Conservation (phyloP, 2,888 invertebrate genomes). For the Heliconius erato region DNA sequence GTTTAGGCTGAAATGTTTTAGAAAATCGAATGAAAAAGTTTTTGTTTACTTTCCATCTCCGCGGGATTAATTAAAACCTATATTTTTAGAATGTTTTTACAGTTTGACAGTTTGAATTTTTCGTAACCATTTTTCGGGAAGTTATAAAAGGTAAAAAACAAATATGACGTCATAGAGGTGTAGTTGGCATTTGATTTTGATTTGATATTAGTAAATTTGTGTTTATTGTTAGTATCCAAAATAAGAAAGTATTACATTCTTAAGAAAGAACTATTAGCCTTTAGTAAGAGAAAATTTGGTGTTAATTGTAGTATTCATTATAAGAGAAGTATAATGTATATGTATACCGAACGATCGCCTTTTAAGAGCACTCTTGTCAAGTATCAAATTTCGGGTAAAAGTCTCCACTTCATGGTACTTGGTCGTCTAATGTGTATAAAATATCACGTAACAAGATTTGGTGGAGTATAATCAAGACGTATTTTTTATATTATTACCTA, state of each 20-base stretch:
- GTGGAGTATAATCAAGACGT: not conserved
- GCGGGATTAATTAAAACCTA: conserved; percentile 5
- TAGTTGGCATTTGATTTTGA: not conserved
- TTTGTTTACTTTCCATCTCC: conserved; percentile 14
- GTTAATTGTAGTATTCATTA: not conserved
- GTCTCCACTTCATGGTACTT: not conserved
- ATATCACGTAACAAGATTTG: conserved; percentile 8
- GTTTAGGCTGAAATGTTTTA: not conserved
- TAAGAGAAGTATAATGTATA: not conserved
- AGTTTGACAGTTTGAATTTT: not conserved
- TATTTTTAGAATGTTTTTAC: not conserved
- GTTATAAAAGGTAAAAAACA: not conserved
- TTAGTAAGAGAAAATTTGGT: not conserved
- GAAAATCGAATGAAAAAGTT: conserved; percentile 10
- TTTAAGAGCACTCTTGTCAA: conserved; percentile 19
- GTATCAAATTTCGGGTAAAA: conserved; percentile 21
- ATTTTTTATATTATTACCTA: not conserved
- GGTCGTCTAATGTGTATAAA: not conserved
- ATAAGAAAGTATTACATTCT: not conserved
- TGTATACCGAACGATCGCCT: not conserved
- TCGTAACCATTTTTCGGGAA: not conserved
- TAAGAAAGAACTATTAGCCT: not conserved
- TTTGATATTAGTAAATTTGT: too few relatives aligned
- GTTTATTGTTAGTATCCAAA: too few relatives aligned
- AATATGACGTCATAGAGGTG: not conserved